Evolutionary conservation across 1,140 invertebrate genomes (phyloP).

Genomic region (Sitobion miscanthi): DNA sequence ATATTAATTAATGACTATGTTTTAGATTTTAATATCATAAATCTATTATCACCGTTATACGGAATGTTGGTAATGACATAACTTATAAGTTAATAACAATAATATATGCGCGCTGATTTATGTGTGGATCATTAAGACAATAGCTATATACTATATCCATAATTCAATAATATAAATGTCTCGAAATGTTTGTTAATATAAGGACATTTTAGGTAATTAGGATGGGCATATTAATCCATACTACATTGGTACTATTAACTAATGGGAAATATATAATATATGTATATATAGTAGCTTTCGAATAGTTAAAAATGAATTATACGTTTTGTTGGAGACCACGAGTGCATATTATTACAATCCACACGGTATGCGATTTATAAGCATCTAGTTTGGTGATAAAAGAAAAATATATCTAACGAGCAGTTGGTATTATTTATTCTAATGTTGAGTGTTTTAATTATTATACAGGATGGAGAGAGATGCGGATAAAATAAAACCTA

Average conservation of each 20-base stretch:
- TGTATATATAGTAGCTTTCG: not conserved
- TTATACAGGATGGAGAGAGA: not conserved
- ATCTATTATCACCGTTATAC: no score
- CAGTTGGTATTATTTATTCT: not conserved
- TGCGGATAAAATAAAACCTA: not conserved
- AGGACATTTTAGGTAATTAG: not conserved
- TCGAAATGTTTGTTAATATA: not conserved
- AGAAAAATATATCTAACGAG: not conserved
- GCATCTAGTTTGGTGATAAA: not conserved
- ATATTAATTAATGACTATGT: no score
- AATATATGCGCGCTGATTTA: no score
- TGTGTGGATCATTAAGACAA: no score
- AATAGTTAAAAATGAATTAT: not conserved
- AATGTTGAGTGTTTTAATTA: not conserved
- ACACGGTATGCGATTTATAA: no score
- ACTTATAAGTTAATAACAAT: no score
- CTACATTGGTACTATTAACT: not conserved
- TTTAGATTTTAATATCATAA: no score
- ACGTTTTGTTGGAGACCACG: not conserved
- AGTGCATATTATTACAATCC: no score
- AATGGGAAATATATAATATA: not conserved
- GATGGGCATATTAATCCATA: not conserved
- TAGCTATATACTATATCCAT: not conserved
- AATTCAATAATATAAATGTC: not conserved
- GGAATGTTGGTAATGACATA: no score